A percentile compares a stretch with the other conserved stretches of the same genome.
phyloP scores from a whole-genome alignment of 2,113 vertebrate species.

The Centropus unirufus region DNA sequence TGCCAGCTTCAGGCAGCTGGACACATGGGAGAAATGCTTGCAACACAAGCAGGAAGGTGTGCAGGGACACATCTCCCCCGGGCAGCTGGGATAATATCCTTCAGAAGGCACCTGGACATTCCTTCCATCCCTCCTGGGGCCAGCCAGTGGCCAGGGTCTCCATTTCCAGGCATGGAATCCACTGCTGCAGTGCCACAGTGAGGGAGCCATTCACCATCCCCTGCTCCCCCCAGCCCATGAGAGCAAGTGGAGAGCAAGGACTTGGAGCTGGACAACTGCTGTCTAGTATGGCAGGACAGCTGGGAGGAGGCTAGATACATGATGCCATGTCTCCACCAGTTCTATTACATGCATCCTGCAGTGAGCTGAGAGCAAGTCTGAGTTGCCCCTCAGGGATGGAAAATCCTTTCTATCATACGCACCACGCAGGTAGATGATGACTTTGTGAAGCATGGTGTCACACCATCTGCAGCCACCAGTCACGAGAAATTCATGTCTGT shows the following conservation, averaged over 20 bases:
- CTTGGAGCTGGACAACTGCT: not conserved
- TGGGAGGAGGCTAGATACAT: not conserved
- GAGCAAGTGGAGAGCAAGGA: not conserved
- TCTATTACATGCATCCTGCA: not conserved
- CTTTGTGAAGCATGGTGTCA: no score
- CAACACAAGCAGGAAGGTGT: not conserved
- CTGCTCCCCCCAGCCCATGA: not conserved
- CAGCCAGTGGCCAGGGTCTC: no score
- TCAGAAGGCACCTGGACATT: not conserved
- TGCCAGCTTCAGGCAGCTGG: not conserved
- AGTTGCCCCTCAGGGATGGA: no score
- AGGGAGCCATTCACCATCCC: not conserved
- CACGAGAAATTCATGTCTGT: no score
- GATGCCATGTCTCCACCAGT: not conserved
- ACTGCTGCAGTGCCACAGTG: not conserved
- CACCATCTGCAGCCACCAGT: no score
- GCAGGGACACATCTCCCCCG: not conserved
- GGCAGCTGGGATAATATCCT: not conserved
- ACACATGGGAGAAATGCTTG: not conserved
- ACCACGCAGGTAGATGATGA: not conserved
- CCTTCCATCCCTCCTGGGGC: not conserved
- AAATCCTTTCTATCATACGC: not conserved
- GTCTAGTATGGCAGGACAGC: not conserved
- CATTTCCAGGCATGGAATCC: rapidly evolving
- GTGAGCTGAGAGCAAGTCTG: no score